Base-by-base conservation (phyloP, 2,888 invertebrate species). In the Strigamia crassipes region DNA sequence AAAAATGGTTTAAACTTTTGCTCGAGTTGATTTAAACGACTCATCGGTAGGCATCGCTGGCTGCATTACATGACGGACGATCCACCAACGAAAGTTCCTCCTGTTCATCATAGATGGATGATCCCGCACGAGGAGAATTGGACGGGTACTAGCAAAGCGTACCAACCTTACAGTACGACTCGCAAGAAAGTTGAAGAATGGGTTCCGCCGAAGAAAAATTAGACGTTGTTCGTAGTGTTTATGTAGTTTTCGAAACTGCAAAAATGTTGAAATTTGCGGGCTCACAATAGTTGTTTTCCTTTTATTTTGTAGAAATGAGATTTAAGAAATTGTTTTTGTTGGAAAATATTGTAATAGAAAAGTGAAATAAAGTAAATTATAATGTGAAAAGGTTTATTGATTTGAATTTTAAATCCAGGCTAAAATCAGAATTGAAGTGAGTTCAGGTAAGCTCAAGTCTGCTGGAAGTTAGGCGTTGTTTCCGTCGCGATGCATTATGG, bases 161-260 rank as follows among this genome's bases (percentile, higher is more conserved):
- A 96, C 86, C 92, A 94, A 85, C 98, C 99, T 0, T 99, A 97
- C 88, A 93, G 92, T 84, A 99, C 99, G 2, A 94, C 95, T 0
- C 89, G 88, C 31, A 92, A 94, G 0, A 99, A 98, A 89, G 90
- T 99, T 42, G 91, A 97, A 86, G 90, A 95, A 1, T 99, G 99
- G 99, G 87, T 88, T 81, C 92, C 92, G 15, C 87, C 88, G 79
- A 87, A 87, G 34, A 82, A 83, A 42, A 4, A 0, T 15, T 23
- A 38, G 51, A 79, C 2, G 1, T 66, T 23, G 31, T 27, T 1
- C 10, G 21, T 73, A 27, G 21, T 73, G 13, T 38, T 38, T n/a
- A 46, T 46, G 46, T 46, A 46, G 46, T 10, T 46, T 46, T 12
- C 15, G 46, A 46, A n/a, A 13, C 15, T 46, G 46, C 46, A 13